phyloP scores from a whole-genome alignment of 2,888 invertebrate genomes.

The Serrognathus titanus region DNA sequence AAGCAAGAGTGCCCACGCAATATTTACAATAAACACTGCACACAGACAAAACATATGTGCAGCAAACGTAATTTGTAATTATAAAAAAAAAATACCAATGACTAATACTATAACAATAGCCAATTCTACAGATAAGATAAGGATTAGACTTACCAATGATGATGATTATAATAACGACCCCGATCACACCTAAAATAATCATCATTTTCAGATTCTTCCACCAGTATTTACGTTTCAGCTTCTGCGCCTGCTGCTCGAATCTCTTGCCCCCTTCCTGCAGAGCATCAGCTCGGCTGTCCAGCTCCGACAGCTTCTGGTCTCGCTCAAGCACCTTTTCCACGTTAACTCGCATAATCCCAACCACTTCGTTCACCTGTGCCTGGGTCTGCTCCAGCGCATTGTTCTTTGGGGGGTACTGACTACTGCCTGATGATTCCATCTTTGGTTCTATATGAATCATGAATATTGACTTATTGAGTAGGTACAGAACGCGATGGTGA shows the following conservation, averaged over 20 bases:
- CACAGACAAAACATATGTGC: too few species aligned
- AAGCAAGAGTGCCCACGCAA: too few species aligned
- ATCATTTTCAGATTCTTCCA: conserved; percentile 97
- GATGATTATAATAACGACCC: conserved; percentile 76
- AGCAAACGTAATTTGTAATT: too few species aligned
- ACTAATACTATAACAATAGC: too few species aligned
- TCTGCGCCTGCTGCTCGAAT: conserved; percentile 95
- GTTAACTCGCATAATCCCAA: conserved; percentile 93
- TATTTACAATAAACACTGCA: too few species aligned
- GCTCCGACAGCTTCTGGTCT: conserved; percentile 90
- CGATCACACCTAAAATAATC: conserved; percentile 86
- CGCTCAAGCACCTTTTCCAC: conserved; percentile 95
- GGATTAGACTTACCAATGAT: conserved; percentile 74
- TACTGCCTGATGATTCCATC: conserved; percentile 13
- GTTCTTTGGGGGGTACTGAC: conserved; percentile 9
- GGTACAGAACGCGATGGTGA: too few species aligned
- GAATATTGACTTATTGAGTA: too few species aligned
- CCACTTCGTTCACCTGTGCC: conserved; percentile 62
- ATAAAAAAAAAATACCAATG: too few species aligned
- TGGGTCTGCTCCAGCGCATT: conserved; percentile 44
- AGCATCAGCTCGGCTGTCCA: conserved; percentile 94
- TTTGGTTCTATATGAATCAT: background rate
- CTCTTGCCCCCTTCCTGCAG: conserved; percentile 92
- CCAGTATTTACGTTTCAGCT: conserved; percentile 96
- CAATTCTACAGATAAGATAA: too few species aligned